Percentiles rank a stretch among this genome's conserved stretches.
Evolutionary conservation across 2,113 vertebrate species (phyloP).

Genomic region (Ibidorhyncha struthersii): DNA sequence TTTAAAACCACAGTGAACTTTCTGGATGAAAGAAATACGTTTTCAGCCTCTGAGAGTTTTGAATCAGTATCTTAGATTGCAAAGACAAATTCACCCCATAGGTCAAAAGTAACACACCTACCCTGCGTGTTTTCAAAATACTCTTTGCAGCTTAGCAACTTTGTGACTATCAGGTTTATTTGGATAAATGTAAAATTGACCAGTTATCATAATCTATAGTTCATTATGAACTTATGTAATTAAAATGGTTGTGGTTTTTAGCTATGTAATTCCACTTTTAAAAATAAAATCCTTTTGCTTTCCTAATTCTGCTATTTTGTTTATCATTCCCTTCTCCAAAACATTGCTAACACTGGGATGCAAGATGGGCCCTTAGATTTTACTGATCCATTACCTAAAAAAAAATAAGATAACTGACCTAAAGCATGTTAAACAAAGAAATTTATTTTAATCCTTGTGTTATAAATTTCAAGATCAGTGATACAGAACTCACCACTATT

Average conservation of each 20-base stretch:
- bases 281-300: neutral
- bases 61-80: neutral
- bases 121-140: neutral
- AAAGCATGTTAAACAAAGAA: neutral
- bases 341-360: neutral
- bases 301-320: neutral
- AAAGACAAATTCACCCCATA: neutral
- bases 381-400: neutral
- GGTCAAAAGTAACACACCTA: neutral
- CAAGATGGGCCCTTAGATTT: neutral
- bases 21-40: neutral
- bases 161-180: neutral
- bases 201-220: neutral
- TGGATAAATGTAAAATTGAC: neutral
- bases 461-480: neutral
- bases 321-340: neutral
- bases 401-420: neutral
- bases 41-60: neutral
- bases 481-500: conserved; percentile 24
- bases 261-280: neutral
- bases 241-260: neutral
- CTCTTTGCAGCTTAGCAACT: neutral
- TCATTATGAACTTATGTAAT: neutral
- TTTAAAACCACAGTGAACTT: neutral
- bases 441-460: neutral